Percentiles rank a stretch among this genome's conserved stretches.
Conservation (phyloP, 2,888 invertebrate genomes). For the Perdita meconis region DNA sequence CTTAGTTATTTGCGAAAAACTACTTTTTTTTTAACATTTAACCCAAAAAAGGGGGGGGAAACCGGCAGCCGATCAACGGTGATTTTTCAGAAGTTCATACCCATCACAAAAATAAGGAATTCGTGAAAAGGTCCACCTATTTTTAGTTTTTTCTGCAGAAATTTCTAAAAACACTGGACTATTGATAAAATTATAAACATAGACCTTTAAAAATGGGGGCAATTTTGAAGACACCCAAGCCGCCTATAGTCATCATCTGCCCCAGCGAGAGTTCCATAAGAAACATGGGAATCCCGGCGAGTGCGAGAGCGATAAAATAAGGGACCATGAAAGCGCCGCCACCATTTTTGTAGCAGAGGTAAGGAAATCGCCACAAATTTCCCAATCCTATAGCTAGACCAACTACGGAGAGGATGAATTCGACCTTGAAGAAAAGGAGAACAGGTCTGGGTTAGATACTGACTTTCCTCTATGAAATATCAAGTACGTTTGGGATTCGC, state of each 20-base stretch:
- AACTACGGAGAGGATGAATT: conserved; percentile 87
- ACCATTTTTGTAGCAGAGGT: conserved; percentile 85
- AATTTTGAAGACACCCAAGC: conserved; percentile 86
- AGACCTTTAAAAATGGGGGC: conserved; percentile 86
- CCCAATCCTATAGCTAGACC: conserved; percentile 88
- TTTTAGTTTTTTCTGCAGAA: too few species aligned
- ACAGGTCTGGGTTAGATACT: background rate
- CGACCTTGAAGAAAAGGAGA: conserved; percentile 79
- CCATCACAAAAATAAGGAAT: too few species aligned
- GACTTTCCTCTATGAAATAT: too few species aligned
- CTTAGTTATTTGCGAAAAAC: too few species aligned
- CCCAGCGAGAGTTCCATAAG: conserved; percentile 87
- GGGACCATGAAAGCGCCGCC: conserved; percentile 87
- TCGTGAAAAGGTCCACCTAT: too few species aligned
- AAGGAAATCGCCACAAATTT: conserved; percentile 89
- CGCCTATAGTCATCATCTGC: conserved; percentile 87
- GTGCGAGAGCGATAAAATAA: conserved; percentile 86
- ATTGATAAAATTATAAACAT: background rate
- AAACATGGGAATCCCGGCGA: conserved; percentile 87
- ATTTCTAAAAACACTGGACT: too few species aligned
- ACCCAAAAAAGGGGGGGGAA: too few species aligned
- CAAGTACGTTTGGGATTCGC: too few species aligned
- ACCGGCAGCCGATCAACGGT: too few species aligned
- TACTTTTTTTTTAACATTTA: too few species aligned
- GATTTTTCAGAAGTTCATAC: too few species aligned